Conservation (phyloP, 2,888 invertebrate genomes). For the Cryptosula pallasiana region DNA sequence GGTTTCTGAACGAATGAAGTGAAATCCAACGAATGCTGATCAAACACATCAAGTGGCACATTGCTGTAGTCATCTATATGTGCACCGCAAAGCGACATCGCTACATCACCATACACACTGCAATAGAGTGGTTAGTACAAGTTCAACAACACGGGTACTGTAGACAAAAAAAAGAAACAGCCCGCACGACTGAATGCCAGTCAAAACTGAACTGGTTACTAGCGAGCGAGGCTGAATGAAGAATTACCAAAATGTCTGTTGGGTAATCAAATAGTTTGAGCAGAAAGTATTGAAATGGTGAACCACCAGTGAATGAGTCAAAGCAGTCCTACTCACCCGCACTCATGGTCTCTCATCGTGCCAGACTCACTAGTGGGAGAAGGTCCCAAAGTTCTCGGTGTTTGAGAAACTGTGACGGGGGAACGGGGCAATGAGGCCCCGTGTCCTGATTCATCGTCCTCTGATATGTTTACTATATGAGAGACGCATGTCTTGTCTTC, state of each 20-base stretch:
- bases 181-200: too few species aligned
- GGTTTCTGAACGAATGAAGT: conserved; percentile 65
- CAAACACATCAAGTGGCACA: conserved; percentile 62
- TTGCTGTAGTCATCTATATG: conserved; percentile 53
- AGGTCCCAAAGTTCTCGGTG: conserved; percentile 54
- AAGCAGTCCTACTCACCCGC: conserved; percentile 23
- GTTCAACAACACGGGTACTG: too few species aligned
- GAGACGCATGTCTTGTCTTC: too few species aligned
- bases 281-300: too few species aligned
- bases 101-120: conserved; percentile 57
- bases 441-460: conserved; percentile 94
- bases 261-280: too few species aligned
- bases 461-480: conserved; percentile 44
- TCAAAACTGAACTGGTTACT: too few species aligned
- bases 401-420: conserved; percentile 74
- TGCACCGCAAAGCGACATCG: conserved; percentile 74
- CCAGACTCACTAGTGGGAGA: conserved; percentile 20
- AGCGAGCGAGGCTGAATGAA: too few species aligned
- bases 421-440: conserved; percentile 92
- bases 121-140: too few species aligned
- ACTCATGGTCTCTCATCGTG: conserved; percentile 23
- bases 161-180: too few species aligned
- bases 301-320: too few species aligned
- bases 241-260: too few species aligned
- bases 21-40: conserved; percentile 61